Percentiles rank a stretch among this genome's conserved stretches.
phyloP scores from a whole-genome alignment of 64 coral and sea anemone genomes.

The Hydrozoanthus tunicans region DNA sequence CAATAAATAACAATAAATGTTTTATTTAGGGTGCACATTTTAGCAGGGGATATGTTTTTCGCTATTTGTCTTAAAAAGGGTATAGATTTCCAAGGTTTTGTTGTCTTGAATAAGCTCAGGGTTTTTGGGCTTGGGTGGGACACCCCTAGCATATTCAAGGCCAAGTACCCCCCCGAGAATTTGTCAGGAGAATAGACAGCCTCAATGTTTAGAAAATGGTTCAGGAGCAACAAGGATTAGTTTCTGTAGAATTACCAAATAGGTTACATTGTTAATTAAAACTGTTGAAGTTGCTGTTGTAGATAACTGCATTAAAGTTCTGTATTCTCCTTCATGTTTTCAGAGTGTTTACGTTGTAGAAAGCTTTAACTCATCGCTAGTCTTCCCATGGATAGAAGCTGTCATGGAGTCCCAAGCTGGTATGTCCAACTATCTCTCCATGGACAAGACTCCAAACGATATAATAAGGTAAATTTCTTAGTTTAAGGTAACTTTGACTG shows the following conservation, averaged over 20 bases:
- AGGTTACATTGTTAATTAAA: neutral
- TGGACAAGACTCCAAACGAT: slow-evolving; percentile 42
- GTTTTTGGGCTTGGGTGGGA: too few relatives aligned
- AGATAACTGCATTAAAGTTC: neutral
- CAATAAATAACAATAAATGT: too few relatives aligned
- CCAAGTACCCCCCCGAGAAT: too few relatives aligned
- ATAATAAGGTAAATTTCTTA: slow-evolving; percentile 15
- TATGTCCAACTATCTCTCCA: slow-evolving; percentile 31
- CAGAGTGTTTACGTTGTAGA: slow-evolving; percentile 44
- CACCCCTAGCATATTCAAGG: too few relatives aligned
- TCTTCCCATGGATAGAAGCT: slow-evolving; percentile 44
- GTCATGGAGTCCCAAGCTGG: slow-evolving; percentile 30
- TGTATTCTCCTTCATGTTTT: neutral
- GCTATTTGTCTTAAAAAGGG: too few relatives aligned
- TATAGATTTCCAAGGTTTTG: too few relatives aligned
- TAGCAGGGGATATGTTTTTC: too few relatives aligned
- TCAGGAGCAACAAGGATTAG: too few relatives aligned
- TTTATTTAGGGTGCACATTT: too few relatives aligned
- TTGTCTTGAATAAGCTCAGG: too few relatives aligned
- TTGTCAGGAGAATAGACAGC: too few relatives aligned
- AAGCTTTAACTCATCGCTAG: slow-evolving; percentile 9
- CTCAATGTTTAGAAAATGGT: too few relatives aligned
- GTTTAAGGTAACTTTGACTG: neutral
- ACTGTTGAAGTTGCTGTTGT: neutral
- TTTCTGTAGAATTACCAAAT: neutral